These are phyloP conservation scores for Streblospio benedicti DNA, from an alignment of 1,140 invertebrate species.

Conservation along the genomic window DNA sequence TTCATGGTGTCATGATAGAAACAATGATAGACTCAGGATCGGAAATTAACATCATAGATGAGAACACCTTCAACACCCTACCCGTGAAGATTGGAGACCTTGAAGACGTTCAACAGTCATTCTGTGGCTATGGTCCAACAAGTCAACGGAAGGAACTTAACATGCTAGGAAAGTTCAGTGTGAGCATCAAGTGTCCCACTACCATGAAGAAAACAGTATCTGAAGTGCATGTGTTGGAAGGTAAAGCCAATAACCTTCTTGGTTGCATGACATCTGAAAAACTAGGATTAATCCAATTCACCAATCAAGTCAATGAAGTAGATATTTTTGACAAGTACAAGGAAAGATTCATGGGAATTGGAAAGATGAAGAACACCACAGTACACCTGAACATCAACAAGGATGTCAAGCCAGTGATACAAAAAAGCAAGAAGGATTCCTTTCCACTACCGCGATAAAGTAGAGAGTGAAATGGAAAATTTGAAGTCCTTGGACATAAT, in stretches of 20 bases:
- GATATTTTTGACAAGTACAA: background rate
- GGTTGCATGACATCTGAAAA: background rate
- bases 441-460: conserved; percentile 2
- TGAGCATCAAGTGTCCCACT: background rate
- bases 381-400: conserved; percentile 2
- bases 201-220: background rate
- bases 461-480: background rate
- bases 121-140: background rate
- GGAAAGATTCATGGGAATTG: background rate
- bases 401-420: background rate
- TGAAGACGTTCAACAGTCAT: no score
- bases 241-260: background rate
- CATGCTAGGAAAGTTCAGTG: background rate
- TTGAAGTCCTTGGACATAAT: background rate
- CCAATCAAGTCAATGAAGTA: background rate
- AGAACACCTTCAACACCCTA: no score
- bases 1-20: no score
- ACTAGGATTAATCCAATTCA: conserved; percentile 1
- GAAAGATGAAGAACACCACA: background rate
- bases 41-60: no score
- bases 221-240: conserved; percentile 4
- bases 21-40: no score
- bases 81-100: no score
- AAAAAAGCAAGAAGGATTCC: background rate
- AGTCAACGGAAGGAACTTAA: background rate